Evolutionary conservation across 2,888 invertebrate genomes (phyloP), one percentile per base, ranked within the genome.

Genomic region (Cabera pusaria): DNA sequence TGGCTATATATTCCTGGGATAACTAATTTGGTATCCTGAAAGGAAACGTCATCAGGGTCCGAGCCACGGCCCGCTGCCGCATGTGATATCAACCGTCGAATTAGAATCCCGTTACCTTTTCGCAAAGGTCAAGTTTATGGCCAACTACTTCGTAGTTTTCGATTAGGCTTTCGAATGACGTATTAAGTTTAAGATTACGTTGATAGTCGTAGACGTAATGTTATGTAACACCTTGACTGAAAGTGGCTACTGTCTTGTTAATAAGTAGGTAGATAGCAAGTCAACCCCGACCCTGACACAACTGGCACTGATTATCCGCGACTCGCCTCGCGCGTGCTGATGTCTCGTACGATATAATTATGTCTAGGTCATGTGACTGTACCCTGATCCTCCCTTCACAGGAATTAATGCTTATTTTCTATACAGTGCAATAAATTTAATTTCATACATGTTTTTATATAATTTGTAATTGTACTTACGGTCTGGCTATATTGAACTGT

Each of bases 71-170:
- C 26, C 21, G 46, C 53, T 56, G 47, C 59, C 57, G 67, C 77
- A 74, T 80, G 80, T 75, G 79, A 76, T 72, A 73, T 64, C 49
- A 52, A 49, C 52, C 55, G 66, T 64, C 58, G 59, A 60, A 64
- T 57, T 60, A 56, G 39, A 64, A 61, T 66, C 70, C 69, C 53
- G 56, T 52, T 54, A 54, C 49, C 57, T 59, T 61, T 61, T 52
- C 44, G 49, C 56, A 63, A 77, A 84, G 86, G 82, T 84, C 83
- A 85, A 86, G 84, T 82, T 84, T 79, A 81, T 56, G 75, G 70
- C 51, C 62, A 56, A 45, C 23, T 26, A 42, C 45, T 47, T 42
- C 36, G 7, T 18, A 35, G 28, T 37, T 28, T 17, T 25, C 6
- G 29, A 25, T 6, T 21, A 22, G 32, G 16, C 12, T 34, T 9